These are phyloP conservation scores for Nyctereutes procyonoides DNA, from an alignment of 2,113 vertebrate species.

Conservation along the genomic window DNA sequence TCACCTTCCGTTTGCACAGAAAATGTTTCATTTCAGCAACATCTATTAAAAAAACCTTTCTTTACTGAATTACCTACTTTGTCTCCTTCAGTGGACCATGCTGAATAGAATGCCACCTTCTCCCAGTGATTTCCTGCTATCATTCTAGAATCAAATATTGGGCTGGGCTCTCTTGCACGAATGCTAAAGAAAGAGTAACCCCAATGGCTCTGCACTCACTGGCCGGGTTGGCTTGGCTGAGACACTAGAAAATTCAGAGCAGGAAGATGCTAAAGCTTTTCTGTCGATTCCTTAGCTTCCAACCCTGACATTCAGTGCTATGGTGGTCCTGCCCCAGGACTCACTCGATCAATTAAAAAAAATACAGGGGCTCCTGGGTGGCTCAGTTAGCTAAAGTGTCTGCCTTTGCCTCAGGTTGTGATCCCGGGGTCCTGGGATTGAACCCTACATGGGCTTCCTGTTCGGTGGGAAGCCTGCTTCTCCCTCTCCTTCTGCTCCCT, in stretches of 20 bases:
- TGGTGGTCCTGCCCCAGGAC: accelerated
- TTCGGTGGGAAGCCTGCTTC: not conserved
- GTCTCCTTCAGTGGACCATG: not conserved
- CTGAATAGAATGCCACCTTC: not conserved
- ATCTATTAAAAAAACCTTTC: not conserved
- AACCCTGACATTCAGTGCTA: accelerated
- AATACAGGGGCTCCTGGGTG: not conserved
- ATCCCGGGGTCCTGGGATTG: not conserved
- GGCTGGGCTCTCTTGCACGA: not conserved
- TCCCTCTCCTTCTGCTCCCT: not conserved
- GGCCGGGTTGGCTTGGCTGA: not conserved
- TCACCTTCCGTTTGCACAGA: not conserved
- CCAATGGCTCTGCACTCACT: accelerated
- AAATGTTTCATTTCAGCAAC: not conserved
- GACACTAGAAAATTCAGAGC: not conserved
- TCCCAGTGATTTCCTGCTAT: accelerated
- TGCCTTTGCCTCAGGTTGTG: not conserved
- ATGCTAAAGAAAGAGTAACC: accelerated
- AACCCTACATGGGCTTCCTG: not conserved
- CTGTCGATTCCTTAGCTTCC: not conserved
- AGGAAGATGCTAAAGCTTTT: not conserved
- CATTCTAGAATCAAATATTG: not conserved
- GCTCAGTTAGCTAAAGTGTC: not conserved
- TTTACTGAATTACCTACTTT: not conserved
- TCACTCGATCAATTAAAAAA: not conserved